Percentiles rank a stretch among this genome's conserved stretches.
Conservation (phyloP, 2,888 invertebrate species). For the Monopis laevigella region DNA sequence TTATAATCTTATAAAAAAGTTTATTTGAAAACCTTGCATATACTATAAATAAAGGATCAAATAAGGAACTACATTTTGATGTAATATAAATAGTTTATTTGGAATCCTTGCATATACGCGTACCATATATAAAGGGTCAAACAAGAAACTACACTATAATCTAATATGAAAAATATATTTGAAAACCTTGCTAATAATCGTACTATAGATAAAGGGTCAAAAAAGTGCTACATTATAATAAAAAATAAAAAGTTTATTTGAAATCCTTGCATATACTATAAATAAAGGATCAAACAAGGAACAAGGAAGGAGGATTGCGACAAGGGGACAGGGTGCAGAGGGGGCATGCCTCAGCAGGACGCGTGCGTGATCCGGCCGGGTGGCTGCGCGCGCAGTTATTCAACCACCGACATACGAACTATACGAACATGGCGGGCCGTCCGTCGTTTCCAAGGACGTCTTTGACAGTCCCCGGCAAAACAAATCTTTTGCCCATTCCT, state of each 20-base stretch:
- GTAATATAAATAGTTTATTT: too few relatives aligned
- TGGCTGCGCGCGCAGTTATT: constrained; percentile 43
- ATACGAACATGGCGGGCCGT: constrained; percentile 49
- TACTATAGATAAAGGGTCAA: too few relatives aligned
- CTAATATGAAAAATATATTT: too few relatives aligned
- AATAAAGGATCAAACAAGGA: constrained; percentile 24
- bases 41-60: constrained; percentile 15
- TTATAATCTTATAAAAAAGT: too few relatives aligned
- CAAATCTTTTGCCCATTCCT: constrained; percentile 20
- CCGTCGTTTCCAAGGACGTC: constrained; percentile 53
- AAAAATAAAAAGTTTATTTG: background rate
- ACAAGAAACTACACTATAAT: too few relatives aligned
- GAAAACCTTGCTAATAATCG: too few relatives aligned
- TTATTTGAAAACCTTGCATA: background rate
- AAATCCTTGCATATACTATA: background rate
- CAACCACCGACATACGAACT: constrained; percentile 44
- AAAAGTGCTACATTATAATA: too few relatives aligned
- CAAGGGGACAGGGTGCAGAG: constrained; percentile 43
- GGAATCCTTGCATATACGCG: too few relatives aligned
- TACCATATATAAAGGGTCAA: too few relatives aligned
- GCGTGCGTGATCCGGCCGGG: constrained; percentile 40
- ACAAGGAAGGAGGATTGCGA: constrained; percentile 23
- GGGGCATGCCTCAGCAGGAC: too few relatives aligned
- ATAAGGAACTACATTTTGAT: too few relatives aligned
- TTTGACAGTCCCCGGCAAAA: constrained; percentile 47